Conservation (phyloP, 1,140 invertebrate species). For the Nephotettix cincticeps region DNA sequence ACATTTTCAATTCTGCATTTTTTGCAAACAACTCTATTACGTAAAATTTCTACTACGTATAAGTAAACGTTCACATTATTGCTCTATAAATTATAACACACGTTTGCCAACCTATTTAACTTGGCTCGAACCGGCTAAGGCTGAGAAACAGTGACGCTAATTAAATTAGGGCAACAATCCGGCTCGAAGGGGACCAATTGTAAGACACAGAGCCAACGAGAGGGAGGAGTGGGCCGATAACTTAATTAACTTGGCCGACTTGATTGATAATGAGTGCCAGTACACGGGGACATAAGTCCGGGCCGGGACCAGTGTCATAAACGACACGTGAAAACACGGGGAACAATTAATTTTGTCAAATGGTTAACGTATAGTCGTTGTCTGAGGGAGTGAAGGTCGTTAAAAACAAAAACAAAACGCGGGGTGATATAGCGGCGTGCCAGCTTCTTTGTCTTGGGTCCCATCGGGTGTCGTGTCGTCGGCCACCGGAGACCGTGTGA, state of each 20-base stretch:
- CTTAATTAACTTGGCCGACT: slow-evolving; percentile 7
- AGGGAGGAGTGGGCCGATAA: slow-evolving; percentile 1
- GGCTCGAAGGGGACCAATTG: not conserved
- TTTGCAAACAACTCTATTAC: no score
- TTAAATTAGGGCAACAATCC: not conserved
- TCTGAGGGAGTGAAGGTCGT: slow-evolving; percentile 3
- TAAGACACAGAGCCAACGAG: not conserved
- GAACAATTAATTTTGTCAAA: slow-evolving; percentile 28
- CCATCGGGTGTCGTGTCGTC: slow-evolving; percentile 5
- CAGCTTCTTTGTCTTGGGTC: not conserved
- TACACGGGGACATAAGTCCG: not conserved
- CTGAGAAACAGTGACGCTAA: no score
- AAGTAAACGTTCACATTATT: no score
- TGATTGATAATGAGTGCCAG: slow-evolving; percentile 10
- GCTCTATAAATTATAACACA: no score
- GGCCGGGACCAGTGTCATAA: slow-evolving; percentile 11
- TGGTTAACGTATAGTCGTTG: slow-evolving; percentile 21
- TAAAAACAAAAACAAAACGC: slow-evolving; percentile 15
- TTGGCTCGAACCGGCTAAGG: no score
- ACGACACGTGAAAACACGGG: slow-evolving; percentile 19
- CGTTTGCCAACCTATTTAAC: no score
- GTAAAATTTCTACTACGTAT: no score
- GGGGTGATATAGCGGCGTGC: slow-evolving; percentile 4
- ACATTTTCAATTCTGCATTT: no score
- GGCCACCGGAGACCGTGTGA: not conserved